phyloP scores from a whole-genome alignment of 2,797 vertebrate genomes.

The Halcyon chelicuti region DNA sequence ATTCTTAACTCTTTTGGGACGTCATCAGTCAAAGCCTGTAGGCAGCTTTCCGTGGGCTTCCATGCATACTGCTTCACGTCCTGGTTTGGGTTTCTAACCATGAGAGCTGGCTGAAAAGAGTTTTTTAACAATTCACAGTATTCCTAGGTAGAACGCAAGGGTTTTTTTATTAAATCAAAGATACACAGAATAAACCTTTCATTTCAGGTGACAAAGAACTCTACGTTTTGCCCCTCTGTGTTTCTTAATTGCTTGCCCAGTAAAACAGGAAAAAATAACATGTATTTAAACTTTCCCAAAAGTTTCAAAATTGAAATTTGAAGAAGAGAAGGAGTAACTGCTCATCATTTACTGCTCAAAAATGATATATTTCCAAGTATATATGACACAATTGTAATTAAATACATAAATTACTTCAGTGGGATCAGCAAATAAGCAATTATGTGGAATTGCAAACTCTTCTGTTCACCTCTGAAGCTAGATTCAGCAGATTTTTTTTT shows the following conservation, averaged over 20 bases:
- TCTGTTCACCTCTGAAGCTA: neutral
- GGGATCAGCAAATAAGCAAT: neutral
- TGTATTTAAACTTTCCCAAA: neutral
- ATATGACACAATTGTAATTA: neutral
- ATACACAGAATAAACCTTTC: neutral
- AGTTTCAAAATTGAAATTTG: neutral
- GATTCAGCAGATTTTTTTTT: neutral
- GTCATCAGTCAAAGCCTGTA: neutral
- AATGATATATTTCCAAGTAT: neutral
- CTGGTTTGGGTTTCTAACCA: neutral
- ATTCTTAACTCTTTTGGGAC: neutral
- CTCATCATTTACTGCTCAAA: neutral
- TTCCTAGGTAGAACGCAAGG: neutral
- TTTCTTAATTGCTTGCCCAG: neutral
- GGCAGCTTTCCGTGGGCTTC: neutral
- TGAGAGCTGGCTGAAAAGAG: neutral
- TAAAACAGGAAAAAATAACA: neutral
- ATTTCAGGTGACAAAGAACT: neutral
- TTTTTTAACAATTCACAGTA: neutral
- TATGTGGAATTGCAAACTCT: neutral
- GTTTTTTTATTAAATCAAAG: neutral
- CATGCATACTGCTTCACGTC: neutral
- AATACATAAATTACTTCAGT: neutral
- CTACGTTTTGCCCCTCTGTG: neutral
- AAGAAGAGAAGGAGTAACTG: neutral